A percentile compares a stretch with the other conserved stretches of the same genome.
Conservation (phyloP, 2,113 vertebrate species). For the Empidonax traillii region DNA sequence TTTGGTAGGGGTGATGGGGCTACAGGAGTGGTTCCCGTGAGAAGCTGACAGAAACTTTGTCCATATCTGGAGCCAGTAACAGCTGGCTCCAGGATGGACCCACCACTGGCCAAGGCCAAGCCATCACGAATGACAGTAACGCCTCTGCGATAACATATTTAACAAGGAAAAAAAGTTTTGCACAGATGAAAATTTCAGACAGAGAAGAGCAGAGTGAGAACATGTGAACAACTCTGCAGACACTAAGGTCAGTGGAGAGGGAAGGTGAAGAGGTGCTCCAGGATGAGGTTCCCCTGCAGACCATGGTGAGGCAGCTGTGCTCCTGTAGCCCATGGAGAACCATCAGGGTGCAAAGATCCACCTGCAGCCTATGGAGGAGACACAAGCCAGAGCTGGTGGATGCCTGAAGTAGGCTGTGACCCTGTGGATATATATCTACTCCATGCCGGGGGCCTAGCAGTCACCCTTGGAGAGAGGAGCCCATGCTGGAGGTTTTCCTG, state of each 20-base stretch:
- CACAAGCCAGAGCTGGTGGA: background rate
- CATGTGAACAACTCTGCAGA: background rate
- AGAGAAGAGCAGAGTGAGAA: background rate
- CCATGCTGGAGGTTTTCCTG: background rate
- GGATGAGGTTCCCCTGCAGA: background rate
- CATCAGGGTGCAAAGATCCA: background rate
- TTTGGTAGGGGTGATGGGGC: background rate
- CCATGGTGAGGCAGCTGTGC: background rate
- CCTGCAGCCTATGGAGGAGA: background rate
- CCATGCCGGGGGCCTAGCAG: background rate
- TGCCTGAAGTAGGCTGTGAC: background rate
- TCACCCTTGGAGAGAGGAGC: background rate
- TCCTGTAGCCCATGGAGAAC: background rate
- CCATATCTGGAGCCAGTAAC: background rate
- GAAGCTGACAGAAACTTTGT: background rate
- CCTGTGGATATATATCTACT: no score
- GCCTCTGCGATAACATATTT: background rate
- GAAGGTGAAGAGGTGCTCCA: background rate
- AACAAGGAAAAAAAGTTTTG: background rate
- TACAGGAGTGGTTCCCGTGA: background rate
- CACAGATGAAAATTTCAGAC: background rate
- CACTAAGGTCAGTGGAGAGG: background rate
- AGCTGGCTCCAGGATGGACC: background rate
- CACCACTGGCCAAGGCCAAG: background rate
- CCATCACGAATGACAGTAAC: background rate